Base-by-base conservation (phyloP, 53 echinoderm and acorn worm genomes). In the Apostichopus leukothele region DNA sequence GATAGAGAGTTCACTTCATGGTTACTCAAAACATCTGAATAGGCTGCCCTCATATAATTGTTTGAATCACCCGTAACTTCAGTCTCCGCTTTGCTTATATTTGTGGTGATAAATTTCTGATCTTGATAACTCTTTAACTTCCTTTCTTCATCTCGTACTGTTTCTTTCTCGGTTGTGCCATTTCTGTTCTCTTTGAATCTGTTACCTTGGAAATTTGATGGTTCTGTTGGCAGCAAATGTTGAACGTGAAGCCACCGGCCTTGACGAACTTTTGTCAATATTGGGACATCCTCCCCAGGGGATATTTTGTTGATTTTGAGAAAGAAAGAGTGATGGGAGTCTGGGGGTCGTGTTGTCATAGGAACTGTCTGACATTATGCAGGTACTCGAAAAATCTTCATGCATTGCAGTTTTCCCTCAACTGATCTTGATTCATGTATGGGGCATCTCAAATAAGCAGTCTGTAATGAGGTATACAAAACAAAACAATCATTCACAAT, bases 181-280 rank as follows among this genome's bases (percentile, higher is more conserved):
- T 39, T 39, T 20, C 23, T 16, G 20, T 39, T 19, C 19, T 22
- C 39, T 10, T 25, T 22, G 22, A 20, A 25, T 75, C 39, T 22
- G 22, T 20, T 9, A 75, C 75, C 39, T 75, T 75, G 75, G 10
- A 9, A 10, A 16, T 9, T 80, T 6, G 5, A 39, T 53, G 83
- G n/a, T 13, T 83, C 54, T 57, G 85, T 26, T 73, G 93, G 88
- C 52, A 53, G 77, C 10, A 92, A 21, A 53, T 94, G 94, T 74
- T 92, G 92, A 16, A 96, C 52, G 14, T 91, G 90, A 12, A 96
- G 88, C 96, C 94, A 93, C 68, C 96, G 87, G 23, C 94, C 94
- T 20, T 89, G 91, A 73, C 96, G 89, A 5, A 96, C 74, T 89
- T 94, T 87, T 11, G 90, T 75, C 77, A 92, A 78, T 8, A 92